Evolutionary conservation across 1,140 invertebrate species (phyloP).

Genomic region (Psilanteris sp.): DNA sequence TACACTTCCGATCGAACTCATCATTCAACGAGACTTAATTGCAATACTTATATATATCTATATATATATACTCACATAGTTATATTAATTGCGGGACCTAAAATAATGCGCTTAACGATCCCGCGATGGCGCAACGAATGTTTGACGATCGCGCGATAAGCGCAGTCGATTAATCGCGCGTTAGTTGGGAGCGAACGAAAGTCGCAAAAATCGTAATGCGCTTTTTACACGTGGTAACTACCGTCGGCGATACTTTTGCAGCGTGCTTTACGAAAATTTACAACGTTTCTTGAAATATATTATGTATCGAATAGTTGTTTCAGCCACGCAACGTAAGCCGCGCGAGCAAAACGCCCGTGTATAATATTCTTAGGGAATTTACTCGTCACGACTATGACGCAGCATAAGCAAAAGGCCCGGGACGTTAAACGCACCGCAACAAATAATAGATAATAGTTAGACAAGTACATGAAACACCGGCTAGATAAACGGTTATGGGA

Average conservation of each 20-base stretch:
- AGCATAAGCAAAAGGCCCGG: conserved; percentile 32
- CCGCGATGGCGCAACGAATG: too few relatives aligned
- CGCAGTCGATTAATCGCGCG: too few relatives aligned
- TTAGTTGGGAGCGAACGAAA: too few relatives aligned
- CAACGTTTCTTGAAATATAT: conserved; percentile 37
- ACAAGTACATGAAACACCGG: conserved; percentile 49
- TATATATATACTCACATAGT: too few relatives aligned
- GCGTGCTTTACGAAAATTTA: conserved; percentile 34
- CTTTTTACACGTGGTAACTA: conserved; percentile 9
- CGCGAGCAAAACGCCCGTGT: conserved; percentile 33
- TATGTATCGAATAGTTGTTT: conserved; percentile 52
- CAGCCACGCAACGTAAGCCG: conserved; percentile 42
- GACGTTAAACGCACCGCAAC: conserved; percentile 51
- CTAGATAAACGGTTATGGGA: conserved; percentile 56
- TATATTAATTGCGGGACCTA: too few relatives aligned
- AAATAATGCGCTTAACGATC: too few relatives aligned
- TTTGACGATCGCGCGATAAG: too few relatives aligned
- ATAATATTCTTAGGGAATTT: conserved; percentile 51
- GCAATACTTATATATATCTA: too few relatives aligned
- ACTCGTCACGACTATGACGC: conserved; percentile 55
- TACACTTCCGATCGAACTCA: too few relatives aligned
- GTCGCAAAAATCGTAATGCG: not conserved
- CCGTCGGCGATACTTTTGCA: conserved; percentile 18
- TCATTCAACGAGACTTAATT: too few relatives aligned
- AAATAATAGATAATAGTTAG: conserved; percentile 59